Base-by-base conservation (phyloP, 2,113 vertebrate species). In the Eurystomus gularis region DNA sequence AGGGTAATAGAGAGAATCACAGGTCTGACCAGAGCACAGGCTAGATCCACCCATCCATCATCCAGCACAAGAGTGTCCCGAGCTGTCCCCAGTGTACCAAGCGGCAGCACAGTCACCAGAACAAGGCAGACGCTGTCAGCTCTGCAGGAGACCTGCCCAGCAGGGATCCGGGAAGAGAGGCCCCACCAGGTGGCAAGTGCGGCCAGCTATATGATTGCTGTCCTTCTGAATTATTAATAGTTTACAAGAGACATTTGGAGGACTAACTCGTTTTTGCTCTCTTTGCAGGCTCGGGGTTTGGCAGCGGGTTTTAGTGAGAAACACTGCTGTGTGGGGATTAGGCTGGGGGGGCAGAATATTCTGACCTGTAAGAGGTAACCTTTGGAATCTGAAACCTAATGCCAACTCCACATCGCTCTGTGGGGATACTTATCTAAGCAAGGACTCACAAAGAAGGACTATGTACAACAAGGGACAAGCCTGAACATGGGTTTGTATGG, bases 41-140 rank as follows among this genome's bases (percentile, higher is more conserved):
- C 23, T 40, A 62, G 76, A 73, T 5, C 54, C 58, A 46, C 16
- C 20, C 55, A 46, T 26, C 46, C 70, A 16, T 21, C 17, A 65
- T 40, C 2, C 8, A 3, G 0, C 33, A 23, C 46, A 15, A 66
- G 58, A 4, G 13, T 57, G 49, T 11, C 57, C 58, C 64, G 42
- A 42, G 42, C 42, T 42, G 42, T 42, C 42, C 42, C 42, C 42
- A 42, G 42, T n/a, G n/a, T n/a, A 9, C 9, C 49, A 61, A 55
- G 78, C 60, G 87, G 79, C 51, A 57, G 92, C 1, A 29, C 17
- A 46, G 73, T 10, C 20, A 26, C 2, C 23, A 28, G 82, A 29
- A 46, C 29, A n/a, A 3, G 3, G 4, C 60, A 89, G 51, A 17
- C 0, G 42, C 48, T 48, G 23, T 0, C 6, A 48, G 33, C 48